Conservation (phyloP, 2,113 vertebrate genomes). For the Etheostoma cragini region DNA sequence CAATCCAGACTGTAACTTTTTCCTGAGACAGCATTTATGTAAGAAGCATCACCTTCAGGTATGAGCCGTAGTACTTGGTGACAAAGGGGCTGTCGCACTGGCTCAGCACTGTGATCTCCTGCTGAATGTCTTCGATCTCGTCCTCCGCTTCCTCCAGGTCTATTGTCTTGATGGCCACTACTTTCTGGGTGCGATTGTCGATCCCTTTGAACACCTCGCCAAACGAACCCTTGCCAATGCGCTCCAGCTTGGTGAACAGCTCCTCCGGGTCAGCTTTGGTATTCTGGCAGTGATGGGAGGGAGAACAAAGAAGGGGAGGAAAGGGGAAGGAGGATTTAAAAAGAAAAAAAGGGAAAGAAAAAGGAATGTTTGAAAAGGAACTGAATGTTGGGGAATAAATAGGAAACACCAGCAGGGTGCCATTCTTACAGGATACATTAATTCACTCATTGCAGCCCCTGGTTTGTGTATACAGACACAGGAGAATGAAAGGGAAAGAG, state of each 20-base stretch:
- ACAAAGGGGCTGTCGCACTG: conserved; percentile 98
- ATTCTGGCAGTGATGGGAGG: conserved; percentile 80
- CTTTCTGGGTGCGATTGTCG: conserved; percentile 98
- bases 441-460: conserved; percentile 56
- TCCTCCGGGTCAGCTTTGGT: conserved; percentile 94
- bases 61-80: conserved; percentile 98
- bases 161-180: conserved; percentile 98
- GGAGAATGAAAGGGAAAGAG: conserved; percentile 42
- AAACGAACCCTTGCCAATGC: conserved; percentile 97
- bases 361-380: conserved; percentile 51
- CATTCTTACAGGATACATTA: conserved; percentile 61
- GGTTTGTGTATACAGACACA: conserved; percentile 42
- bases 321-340: conserved; percentile 13
- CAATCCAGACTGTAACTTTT: background rate
- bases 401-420: conserved; percentile 54
- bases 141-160: conserved; percentile 99
- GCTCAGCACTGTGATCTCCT: conserved; percentile 98
- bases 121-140: conserved; percentile 99
- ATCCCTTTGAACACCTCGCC: conserved; percentile 99
- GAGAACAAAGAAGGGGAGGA: conserved; percentile 26
- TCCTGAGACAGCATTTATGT: background rate
- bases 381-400: conserved; percentile 44
- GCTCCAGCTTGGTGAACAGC: conserved; percentile 96
- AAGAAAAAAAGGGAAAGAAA: conserved; percentile 17
- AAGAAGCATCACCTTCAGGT: conserved; percentile 90